Conservation (phyloP, 2,888 invertebrate species). For the Apotomis turbidana region DNA sequence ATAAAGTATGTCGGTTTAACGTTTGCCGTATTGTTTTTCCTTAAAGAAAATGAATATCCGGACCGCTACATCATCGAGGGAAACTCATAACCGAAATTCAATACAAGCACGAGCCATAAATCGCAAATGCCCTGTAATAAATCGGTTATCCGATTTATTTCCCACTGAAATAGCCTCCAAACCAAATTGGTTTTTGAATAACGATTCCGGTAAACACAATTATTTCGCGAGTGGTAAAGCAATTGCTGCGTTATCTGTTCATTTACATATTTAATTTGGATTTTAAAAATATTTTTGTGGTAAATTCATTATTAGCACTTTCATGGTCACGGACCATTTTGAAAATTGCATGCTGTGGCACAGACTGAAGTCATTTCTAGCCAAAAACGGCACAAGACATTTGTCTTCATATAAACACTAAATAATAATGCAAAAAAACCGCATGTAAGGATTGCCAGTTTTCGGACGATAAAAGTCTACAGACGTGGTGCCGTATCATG, state of each 20-base stretch:
- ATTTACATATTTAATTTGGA: conserved; percentile 22
- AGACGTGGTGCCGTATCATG: too few species aligned
- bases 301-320: too few species aligned
- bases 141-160: conserved; percentile 70
- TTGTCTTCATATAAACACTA: too few species aligned
- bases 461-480: too few species aligned
- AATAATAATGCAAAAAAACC: too few species aligned
- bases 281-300: background rate
- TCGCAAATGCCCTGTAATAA: conserved; percentile 62
- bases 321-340: too few species aligned
- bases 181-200: conserved; percentile 78
- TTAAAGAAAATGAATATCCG: conserved; percentile 36
- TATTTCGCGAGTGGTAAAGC: conserved; percentile 47
- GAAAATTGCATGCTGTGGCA: too few species aligned
- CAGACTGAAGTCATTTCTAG: too few species aligned
- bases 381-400: too few species aligned
- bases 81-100: conserved; percentile 60
- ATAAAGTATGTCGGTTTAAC: conserved; percentile 20
- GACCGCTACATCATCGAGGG: conserved; percentile 38
- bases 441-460: too few species aligned
- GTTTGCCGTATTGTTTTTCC: conserved; percentile 34
- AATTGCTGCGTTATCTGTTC: conserved; percentile 3
- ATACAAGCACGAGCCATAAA: conserved; percentile 64
- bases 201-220: conserved; percentile 61
- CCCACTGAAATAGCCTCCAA: conserved; percentile 70